Percentiles rank a stretch among this genome's conserved stretches.
Evolutionary conservation across 2,888 invertebrate genomes (phyloP).

Genomic region (Aspidapion aeneum): DNA sequence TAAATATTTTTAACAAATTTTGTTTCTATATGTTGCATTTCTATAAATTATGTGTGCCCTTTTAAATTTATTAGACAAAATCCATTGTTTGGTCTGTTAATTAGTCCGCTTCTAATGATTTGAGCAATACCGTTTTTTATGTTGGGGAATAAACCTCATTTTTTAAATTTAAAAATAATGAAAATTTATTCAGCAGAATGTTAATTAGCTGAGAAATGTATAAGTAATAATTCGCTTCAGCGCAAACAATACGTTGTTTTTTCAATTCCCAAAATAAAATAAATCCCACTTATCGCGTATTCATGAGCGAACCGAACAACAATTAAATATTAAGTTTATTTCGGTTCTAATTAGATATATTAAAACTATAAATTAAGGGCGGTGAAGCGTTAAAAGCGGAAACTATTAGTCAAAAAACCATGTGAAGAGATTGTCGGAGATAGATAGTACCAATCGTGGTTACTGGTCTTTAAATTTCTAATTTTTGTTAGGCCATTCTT

Average conservation of each 20-base stretch:
- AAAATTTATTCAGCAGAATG: constrained; percentile 7
- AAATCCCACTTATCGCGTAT: constrained; percentile 20
- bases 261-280: constrained; percentile 23
- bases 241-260: constrained; percentile 22
- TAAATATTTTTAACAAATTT: too few relatives aligned
- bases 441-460: constrained; percentile 7
- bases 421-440: constrained; percentile 27
- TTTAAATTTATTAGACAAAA: too few relatives aligned
- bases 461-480: neutral
- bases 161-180: neutral
- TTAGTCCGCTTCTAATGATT: neutral
- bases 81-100: neutral
- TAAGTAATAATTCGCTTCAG: constrained; percentile 22
- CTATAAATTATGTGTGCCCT: too few relatives aligned
- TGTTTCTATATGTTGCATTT: too few relatives aligned
- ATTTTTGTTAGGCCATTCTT: neutral
- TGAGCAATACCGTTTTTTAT: neutral
- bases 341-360: constrained; percentile 35
- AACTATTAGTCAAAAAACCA: constrained; percentile 39
- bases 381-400: constrained; percentile 39
- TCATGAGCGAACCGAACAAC: constrained; percentile 18
- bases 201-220: constrained; percentile 25
- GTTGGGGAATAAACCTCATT: neutral
- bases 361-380: constrained; percentile 35
- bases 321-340: constrained; percentile 25